Evolutionary conservation across 2,888 invertebrate genomes (phyloP).

Genomic region (Ashinkailepas kermadecensis): DNA sequence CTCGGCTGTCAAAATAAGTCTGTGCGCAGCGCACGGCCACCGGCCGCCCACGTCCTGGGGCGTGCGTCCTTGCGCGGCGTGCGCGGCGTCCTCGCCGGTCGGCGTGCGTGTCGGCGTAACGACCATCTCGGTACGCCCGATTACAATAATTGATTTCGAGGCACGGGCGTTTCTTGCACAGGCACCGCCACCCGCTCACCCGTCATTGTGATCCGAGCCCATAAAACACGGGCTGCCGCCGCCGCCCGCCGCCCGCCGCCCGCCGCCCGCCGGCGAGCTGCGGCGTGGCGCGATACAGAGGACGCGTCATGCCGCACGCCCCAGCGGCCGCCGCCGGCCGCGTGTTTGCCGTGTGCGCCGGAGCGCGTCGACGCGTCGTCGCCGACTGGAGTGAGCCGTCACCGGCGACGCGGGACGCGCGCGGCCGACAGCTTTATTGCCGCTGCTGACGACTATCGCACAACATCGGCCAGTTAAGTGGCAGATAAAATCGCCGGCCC

Average conservation of each 20-base stretch:
- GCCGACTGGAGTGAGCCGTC: slow-evolving; percentile 2
- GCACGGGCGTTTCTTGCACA: slow-evolving; percentile 4
- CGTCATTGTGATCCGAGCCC: neutral
- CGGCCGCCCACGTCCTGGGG: too few relatives aligned
- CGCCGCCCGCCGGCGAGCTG: too few relatives aligned
- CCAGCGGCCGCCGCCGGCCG: neutral
- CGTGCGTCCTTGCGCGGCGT: too few relatives aligned
- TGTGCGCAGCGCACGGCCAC: neutral
- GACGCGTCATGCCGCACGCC: neutral
- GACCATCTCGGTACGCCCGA: neutral
- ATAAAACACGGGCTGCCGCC: neutral
- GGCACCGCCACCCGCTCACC: neutral
- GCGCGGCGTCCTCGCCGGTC: neutral
- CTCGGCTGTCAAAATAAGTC: neutral
- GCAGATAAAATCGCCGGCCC: slow-evolving; percentile 14
- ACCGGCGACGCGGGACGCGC: slow-evolving; percentile 1
- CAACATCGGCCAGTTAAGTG: slow-evolving; percentile 21
- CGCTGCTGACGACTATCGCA: slow-evolving; percentile 16
- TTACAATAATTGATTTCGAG: slow-evolving; percentile 15
- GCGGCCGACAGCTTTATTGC: slow-evolving; percentile 13
- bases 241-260: neutral
- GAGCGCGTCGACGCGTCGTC: neutral
- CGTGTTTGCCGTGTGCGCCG: slow-evolving; percentile 12
- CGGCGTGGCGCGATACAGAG: too few relatives aligned
- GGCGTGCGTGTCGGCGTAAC: neutral